Percentiles rank a stretch among this genome's conserved stretches.
phyloP scores from a whole-genome alignment of 1,140 invertebrate genomes.

The Rhyzopertha dominica region DNA sequence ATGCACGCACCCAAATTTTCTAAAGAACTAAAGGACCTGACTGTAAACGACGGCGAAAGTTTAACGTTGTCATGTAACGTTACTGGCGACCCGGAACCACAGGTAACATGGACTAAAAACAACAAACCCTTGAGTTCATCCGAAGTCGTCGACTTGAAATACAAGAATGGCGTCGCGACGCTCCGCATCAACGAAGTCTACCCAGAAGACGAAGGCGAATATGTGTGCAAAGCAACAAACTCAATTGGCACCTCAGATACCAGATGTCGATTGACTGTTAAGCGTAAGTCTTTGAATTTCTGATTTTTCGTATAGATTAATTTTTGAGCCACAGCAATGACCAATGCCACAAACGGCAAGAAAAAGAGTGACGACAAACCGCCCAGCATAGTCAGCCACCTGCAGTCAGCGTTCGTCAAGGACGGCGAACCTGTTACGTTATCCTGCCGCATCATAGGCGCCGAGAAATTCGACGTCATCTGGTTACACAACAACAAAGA shows the following conservation, averaged over 20 bases:
- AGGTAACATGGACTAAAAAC: conserved; percentile 81
- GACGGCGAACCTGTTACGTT: conserved; percentile 83
- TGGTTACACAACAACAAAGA: conserved; percentile 97
- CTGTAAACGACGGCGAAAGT: conserved; percentile 76
- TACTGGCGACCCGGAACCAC: conserved; percentile 85
- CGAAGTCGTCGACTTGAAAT: conserved; percentile 85
- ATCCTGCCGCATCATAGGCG: conserved; percentile 80
- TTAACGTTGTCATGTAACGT: conserved; percentile 74
- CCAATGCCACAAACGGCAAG: conserved; percentile 47
- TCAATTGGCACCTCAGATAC: conserved; percentile 79
- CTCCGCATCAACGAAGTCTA: conserved; percentile 86
- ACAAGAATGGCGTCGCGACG: conserved; percentile 80
- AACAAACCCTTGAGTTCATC: conserved; percentile 68
- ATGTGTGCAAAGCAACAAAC: conserved; percentile 85
- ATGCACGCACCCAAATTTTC: conserved; percentile 83
- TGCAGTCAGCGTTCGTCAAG: conserved; percentile 71
- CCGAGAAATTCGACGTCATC: conserved; percentile 84
- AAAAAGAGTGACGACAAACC: conserved; percentile 62
- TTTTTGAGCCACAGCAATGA: conserved; percentile 60
- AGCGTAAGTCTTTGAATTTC: conserved; percentile 58
- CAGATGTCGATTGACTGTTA: conserved; percentile 74
- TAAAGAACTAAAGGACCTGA: conserved; percentile 62
- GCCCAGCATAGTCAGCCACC: conserved; percentile 78
- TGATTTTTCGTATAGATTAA: conserved; percentile 1
- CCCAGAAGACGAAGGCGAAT: conserved; percentile 89